Evolutionary conservation across 1,140 invertebrate species (phyloP), one percentile per base, ranked within the genome.

Genomic region (Calycopis cecrops): DNA sequence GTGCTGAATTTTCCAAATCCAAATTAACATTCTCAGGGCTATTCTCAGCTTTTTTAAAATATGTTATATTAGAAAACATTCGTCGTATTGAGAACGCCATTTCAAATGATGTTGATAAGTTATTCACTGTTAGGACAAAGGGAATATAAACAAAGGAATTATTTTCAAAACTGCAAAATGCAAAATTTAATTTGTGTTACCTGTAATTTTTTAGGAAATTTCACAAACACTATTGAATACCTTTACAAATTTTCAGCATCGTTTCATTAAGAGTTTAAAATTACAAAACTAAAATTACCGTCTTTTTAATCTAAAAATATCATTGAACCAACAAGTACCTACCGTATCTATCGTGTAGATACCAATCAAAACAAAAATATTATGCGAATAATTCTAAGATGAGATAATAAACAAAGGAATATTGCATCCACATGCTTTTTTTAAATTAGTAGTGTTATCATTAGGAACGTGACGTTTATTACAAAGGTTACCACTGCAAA

Each of bases 31-130:
- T 61, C 44, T 61, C 59, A 0, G 6, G 12, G 10, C 65, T 57
- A 1, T 73, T 75, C 1, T 67, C 78, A 3, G 72, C 51, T 60
- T 79, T 84, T 54, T 82, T 79, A 57, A 86, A 85, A 60, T 84
- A 82, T 21, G 61, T 75, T 34, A 85, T 86, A 48, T 83, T 84
- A 7, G 81, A 85, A 44, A 86, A 59, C 62, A 86, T 86, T 60
- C 76, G 78, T 54, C 75, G 59, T 16, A 83, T 63, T 10, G 83
- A 78, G 67, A 83, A 86, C 73, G 79, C 78, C 83, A 86, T 86
- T 62, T 61, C 40, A 16, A 9, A 28, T 2, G 14, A 44, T 44
- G 12, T 18, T n/a, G n/a, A n/a, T n/a, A n/a, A n/a, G n/a, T 18
- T 14, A 37, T 21, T 38, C 44, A 50, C 50, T 56, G 56, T 53